phyloP scores from a whole-genome alignment of 2,113 vertebrate genomes.

The Aix galericulata region DNA sequence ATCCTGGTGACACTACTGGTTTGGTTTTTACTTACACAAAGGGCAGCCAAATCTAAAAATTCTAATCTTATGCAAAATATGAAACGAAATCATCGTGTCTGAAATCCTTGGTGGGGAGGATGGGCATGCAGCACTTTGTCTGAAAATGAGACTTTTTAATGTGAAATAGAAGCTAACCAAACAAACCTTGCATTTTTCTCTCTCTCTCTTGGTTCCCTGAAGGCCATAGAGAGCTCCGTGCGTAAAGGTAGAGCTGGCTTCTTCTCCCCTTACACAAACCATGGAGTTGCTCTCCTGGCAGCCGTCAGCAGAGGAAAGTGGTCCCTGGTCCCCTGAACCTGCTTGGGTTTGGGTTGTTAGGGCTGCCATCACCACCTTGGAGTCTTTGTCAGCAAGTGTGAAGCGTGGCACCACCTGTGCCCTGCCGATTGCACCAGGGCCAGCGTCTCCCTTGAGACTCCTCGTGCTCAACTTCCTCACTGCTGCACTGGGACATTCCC shows the following conservation, averaged over 20 bases:
- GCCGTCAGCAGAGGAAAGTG: not conserved
- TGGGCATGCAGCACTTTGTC: not conserved
- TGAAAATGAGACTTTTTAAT: not conserved
- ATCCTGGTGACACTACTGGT: not conserved
- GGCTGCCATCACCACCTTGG: not conserved
- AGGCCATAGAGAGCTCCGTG: rapidly evolving
- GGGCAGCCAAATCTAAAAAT: not conserved
- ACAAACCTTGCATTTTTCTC: not conserved
- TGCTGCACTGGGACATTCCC: rapidly evolving
- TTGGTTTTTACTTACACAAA: not conserved
- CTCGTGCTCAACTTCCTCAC: not conserved
- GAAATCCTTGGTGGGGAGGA: not conserved
- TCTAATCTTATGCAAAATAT: not conserved
- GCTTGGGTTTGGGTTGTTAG: not conserved
- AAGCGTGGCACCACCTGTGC: not conserved
- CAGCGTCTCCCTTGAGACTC: not conserved
- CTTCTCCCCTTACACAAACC: not conserved
- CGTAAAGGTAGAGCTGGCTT: not conserved
- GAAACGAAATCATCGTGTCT: not conserved
- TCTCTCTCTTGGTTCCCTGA: not conserved
- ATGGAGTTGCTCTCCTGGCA: not conserved
- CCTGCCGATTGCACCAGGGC: not conserved
- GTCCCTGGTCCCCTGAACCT: not conserved
- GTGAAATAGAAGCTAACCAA: not conserved
- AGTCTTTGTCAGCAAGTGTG: not conserved